Evolutionary conservation across 2,888 invertebrate species (phyloP), one percentile per base, ranked within the genome.

Genomic region (Seira sanloemensis): DNA sequence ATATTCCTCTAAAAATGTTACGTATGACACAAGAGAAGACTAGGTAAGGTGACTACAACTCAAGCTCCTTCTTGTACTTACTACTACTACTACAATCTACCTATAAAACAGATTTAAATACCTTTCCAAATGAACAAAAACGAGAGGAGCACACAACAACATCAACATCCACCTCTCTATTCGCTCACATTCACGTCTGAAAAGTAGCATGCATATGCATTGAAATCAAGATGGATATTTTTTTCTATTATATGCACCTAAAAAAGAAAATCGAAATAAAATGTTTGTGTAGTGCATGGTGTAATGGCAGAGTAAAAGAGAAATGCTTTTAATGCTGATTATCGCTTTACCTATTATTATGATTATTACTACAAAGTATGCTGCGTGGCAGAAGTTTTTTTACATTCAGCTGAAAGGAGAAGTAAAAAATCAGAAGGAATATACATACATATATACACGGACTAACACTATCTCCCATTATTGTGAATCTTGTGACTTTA

Each of bases 291-390:
- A 58, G 5, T 9, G 5, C 58, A n/a, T 58, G n/a, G n/a, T 58
- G 58, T 58, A 58, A 58, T 58, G 58, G 18, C 58, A 58, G 2
- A 58, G 37, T 37, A 58, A 58, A 58, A 58, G 37, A 58, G 58
- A 9, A 58, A 58, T 66, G 75, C 66, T 75, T 75, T 75, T 75
- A 75, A 66, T 75, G 66, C 75, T 75, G 62, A 75, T 75, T 75
- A 75, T 75, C 75, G 37, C 46, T 74, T 18, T 58, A 4, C 65
- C 65, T 62, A 74, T 74, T 62, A 62, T 27, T 74, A 26, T 62
- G 58, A 74, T 74, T 74, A 74, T 74, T 58, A 65, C 26, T 27
- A 74, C 72, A 58, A 58, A 58, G 58, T 73, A 73, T 73, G 54
- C 27, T 50, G 72, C 23, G 54, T 54, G 16, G 50, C 71, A 68